Conservation (phyloP, 2,113 vertebrate species). For the Corvus cornix region DNA sequence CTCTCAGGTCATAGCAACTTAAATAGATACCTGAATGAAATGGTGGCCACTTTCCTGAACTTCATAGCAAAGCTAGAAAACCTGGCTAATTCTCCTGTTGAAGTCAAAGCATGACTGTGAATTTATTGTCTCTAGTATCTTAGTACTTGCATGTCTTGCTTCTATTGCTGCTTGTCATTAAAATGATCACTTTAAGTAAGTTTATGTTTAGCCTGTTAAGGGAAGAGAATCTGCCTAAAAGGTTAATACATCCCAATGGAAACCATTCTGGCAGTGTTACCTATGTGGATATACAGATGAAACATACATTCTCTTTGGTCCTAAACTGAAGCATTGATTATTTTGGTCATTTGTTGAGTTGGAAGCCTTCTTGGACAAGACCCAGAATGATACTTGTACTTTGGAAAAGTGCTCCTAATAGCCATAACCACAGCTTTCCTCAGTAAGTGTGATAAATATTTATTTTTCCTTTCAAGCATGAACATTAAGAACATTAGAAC, state of each 20-base stretch:
- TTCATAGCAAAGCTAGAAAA: neutral
- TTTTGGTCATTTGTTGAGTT: neutral
- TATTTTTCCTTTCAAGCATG: neutral
- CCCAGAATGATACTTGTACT: neutral
- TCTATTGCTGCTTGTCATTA: neutral
- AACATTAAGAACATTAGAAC: neutral
- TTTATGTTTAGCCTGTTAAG: neutral
- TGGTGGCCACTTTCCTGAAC: neutral
- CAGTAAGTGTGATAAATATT: neutral
- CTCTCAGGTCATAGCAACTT: neutral
- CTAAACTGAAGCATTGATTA: neutral
- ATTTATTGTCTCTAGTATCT: neutral
- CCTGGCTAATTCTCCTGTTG: neutral
- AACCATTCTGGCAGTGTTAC: neutral
- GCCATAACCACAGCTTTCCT: neutral
- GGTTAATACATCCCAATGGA: neutral
- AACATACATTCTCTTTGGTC: neutral
- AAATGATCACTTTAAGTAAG: neutral
- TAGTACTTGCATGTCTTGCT: neutral
- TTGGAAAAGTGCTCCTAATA: neutral
- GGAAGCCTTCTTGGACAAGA: neutral
- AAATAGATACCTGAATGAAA: neutral
- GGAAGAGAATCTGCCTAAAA: neutral
- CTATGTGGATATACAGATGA: neutral
- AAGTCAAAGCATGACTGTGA: neutral